phyloP scores from a whole-genome alignment of 2,888 invertebrate genomes.

The Drosophila hawaiiensis region DNA sequence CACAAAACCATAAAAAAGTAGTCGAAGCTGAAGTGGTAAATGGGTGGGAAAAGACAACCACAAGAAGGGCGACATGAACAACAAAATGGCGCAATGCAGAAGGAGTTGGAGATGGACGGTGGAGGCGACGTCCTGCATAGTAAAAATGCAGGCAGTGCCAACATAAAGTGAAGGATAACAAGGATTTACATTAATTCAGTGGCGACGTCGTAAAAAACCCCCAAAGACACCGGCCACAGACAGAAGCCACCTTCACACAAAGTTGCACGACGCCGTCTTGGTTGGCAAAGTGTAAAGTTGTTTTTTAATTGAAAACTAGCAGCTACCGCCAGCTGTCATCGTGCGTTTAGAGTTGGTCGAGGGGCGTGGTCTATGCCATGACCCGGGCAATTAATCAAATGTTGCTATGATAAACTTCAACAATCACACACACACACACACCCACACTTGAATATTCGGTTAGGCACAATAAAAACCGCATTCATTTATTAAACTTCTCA shows the following conservation, averaged over 20 bases:
- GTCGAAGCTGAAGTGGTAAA: constrained; percentile 49
- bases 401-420: constrained; percentile 62
- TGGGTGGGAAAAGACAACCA: constrained; percentile 24
- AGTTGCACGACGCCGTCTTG: constrained; percentile 24
- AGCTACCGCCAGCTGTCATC: constrained; percentile 43
- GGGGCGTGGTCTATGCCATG: constrained; percentile 24
- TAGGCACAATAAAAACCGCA: constrained; percentile 57
- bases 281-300: constrained; percentile 43
- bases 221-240: constrained; percentile 21
- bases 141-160: constrained; percentile 57
- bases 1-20: constrained; percentile 48
- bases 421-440: neutral
- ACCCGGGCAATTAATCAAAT: constrained; percentile 66
- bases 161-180: constrained; percentile 71
- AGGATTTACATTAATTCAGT: constrained; percentile 70
- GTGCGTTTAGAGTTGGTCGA: constrained; percentile 4
- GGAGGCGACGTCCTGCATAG: constrained; percentile 30
- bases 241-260: constrained; percentile 32
- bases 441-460: constrained; percentile 3
- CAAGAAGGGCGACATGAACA: constrained; percentile 49
- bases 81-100: constrained; percentile 63
- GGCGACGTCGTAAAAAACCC: constrained; percentile 57
- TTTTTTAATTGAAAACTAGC: constrained; percentile 64
- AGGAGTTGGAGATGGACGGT: neutral
- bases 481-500: constrained; percentile 73